Evolutionary conservation across 92 coral and sea anemone genomes (phyloP), one percentile per base, ranked within the genome.

Genomic region (Bergia sp.): DNA sequence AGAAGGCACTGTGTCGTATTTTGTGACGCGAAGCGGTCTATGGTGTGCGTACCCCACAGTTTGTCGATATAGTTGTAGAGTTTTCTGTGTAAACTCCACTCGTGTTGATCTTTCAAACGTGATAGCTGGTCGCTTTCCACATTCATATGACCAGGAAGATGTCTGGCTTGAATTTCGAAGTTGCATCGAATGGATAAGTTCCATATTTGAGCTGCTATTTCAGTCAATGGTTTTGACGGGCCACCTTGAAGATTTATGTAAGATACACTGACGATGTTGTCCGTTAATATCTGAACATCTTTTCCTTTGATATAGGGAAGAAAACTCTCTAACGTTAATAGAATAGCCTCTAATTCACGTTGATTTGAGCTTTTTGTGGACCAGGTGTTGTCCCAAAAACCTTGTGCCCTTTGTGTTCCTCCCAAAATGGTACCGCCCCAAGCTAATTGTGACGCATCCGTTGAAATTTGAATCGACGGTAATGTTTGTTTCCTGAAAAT

Each of bases 21-120:
- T 73, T 64, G 43, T 15, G 55, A 64, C 3, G 53, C 76, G 23
- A 82, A 82, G 50, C 77, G 86, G 47, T 82, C 86, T 45, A 61
- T 36, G 21, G 76, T 5, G 73, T 50, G 66, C 18, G 74, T 67
- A 37, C 73, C 44, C 47, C 86, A 82, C 15, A 47, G 85, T 21
- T 82, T 29, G 29, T 29, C 29, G 29, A 29, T 29, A 29, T 29
- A 29, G 29, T 29, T 29, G 29, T 29, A 29, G 29, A 29, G 29
- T 29, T 29, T 29, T 29, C 29, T 29, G 29, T 57, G 65, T 9
- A 57, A 18, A 9, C 18, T 10, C 65, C 65, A 57, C 65, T 57
- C 65, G 65, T 0, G 18, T 18, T 57, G 65, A 9, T 10, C 0
- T 10, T 57, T 57, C 18, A 57, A 9, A 10, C 65, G 10, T 57